phyloP scores from a whole-genome alignment of 2,888 invertebrate species.

The Sthenelais limicola region DNA sequence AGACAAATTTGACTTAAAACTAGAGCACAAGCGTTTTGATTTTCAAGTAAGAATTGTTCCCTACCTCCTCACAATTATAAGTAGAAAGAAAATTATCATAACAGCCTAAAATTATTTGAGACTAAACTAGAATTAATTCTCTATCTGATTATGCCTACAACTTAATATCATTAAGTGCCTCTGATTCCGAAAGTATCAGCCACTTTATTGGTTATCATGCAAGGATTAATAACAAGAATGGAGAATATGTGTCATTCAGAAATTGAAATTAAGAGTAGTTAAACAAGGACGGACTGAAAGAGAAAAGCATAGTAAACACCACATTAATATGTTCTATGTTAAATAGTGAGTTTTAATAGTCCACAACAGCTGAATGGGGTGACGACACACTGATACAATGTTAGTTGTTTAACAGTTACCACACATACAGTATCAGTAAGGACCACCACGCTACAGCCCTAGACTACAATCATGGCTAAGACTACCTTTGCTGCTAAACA shows the following conservation, averaged over 20 bases:
- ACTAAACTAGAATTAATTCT: neutral
- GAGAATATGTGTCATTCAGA: neutral
- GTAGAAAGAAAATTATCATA: neutral
- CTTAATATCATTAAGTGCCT: neutral
- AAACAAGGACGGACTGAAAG: too few species aligned
- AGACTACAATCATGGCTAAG: too few species aligned
- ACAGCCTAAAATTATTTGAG: neutral
- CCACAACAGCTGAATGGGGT: too few species aligned
- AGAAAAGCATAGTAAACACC: too few species aligned
- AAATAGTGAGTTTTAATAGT: neutral
- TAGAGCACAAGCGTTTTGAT: too few species aligned
- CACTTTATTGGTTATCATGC: neutral
- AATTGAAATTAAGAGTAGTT: too few species aligned
- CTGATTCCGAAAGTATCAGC: neutral
- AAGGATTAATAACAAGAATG: neutral
- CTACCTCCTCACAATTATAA: too few species aligned
- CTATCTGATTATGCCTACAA: neutral
- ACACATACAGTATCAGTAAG: too few species aligned
- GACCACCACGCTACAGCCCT: too few species aligned
- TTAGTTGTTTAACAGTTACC: too few species aligned
- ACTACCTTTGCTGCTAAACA: slow-evolving; percentile 29
- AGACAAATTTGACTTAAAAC: too few species aligned
- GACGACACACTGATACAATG: neutral
- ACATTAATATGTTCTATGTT: neutral
- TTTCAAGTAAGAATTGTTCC: too few species aligned